Evolutionary conservation across 2,113 vertebrate genomes (phyloP).

Genomic region (Xenopus laevis): DNA sequence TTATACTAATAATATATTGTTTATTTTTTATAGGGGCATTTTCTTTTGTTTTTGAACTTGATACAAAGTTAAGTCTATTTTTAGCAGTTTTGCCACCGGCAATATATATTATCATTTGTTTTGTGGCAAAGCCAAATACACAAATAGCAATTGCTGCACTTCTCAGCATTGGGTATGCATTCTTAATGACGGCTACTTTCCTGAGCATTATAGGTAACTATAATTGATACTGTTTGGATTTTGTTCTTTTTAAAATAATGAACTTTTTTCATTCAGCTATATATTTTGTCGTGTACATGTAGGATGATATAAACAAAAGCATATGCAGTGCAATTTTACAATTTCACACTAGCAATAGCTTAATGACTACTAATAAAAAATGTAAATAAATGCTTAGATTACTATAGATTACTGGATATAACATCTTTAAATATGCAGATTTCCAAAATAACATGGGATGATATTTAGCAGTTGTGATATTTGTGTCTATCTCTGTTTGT

Average conservation of each 20-base stretch:
- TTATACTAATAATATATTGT: neutral
- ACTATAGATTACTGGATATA: too few species aligned
- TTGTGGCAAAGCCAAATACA: constrained; percentile 18
- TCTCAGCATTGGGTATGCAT: constrained; percentile 71
- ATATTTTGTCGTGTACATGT: too few species aligned
- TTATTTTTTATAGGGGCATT: neutral
- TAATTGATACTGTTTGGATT: constrained; percentile 9
- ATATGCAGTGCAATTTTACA: too few species aligned
- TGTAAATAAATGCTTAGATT: too few species aligned
- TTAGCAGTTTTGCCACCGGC: constrained; percentile 1
- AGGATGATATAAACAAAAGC: too few species aligned
- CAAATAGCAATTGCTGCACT: constrained; percentile 69
- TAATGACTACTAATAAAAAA: too few species aligned
- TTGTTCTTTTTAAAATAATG: neutral
- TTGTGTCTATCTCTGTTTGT: too few species aligned
- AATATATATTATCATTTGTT: neutral
- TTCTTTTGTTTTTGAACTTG: neutral
- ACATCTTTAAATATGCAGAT: too few species aligned
- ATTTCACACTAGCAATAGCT: too few species aligned
- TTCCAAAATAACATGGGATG: too few species aligned
- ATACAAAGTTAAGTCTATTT: neutral
- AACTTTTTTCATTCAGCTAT: too few species aligned
- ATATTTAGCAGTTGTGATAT: too few species aligned
- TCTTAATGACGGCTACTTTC: constrained; percentile 73
- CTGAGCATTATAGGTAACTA: constrained; percentile 72